Percentiles rank a stretch among this genome's conserved stretches.
phyloP scores from a whole-genome alignment of 2,113 vertebrate genomes.

The Synodontis membranacea region DNA sequence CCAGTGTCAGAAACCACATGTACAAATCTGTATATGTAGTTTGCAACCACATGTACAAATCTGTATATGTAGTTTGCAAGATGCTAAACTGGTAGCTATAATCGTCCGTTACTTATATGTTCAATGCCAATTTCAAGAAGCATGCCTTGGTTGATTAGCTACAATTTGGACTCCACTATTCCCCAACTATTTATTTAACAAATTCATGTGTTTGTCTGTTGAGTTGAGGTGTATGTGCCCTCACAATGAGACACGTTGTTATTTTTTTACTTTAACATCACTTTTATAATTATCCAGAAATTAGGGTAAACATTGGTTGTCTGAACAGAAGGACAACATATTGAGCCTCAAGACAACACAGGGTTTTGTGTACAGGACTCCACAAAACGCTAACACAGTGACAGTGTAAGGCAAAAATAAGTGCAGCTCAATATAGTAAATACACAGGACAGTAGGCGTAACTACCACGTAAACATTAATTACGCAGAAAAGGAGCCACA shows the following conservation, averaged over 20 bases:
- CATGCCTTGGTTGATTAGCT: neutral
- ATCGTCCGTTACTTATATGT: neutral
- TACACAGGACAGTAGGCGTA: neutral
- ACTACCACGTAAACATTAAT: constrained; percentile 2
- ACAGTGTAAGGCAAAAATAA: neutral
- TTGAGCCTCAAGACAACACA: neutral
- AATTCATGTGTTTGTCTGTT: neutral
- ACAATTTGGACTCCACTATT: neutral
- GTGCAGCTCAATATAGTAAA: neutral
- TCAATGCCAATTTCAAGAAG: neutral
- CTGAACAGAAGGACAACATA: neutral
- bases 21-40: too few species aligned
- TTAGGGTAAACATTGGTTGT: neutral
- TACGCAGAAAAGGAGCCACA: neutral
- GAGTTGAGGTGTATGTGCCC: neutral
- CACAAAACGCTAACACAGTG: neutral
- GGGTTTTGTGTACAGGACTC: neutral
- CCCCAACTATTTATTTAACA: neutral
- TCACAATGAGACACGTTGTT: neutral
- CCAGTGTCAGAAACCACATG: too few species aligned
- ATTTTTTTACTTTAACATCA: neutral
- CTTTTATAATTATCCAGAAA: neutral
- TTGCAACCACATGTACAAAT: too few species aligned
- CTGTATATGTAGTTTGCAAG: neutral
- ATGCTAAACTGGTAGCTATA: neutral